Evolutionary conservation across 35 echinoderm and acorn worm species (phyloP), one percentile per base, ranked within the genome.

Genomic region (Patiria miniata): DNA sequence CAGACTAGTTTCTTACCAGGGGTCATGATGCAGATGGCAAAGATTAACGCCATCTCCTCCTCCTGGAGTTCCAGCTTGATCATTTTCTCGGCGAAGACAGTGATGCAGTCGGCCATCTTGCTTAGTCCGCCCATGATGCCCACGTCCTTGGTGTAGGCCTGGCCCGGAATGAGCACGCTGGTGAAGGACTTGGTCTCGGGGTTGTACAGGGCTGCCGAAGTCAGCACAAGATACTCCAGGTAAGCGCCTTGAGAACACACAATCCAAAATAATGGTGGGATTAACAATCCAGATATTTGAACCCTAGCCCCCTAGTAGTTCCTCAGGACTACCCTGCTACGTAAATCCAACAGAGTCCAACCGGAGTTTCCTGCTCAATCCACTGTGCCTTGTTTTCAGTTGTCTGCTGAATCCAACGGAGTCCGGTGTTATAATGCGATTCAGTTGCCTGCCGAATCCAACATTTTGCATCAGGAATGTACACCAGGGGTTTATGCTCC

Each of bases 141-240:
- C 28, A 86, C 86, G 10, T 85, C 78, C 0, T 58, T 16, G 8
- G 81, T 73, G 78, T 87, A 93, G 5, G 23, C 61, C 32, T 84
- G 82, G 2, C 79, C 83, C 0, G 93, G 93, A 28, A 54, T 79
- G 26, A 93, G 77, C 14, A 81, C 83, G 57, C 91, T 97, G 40
- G 65, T 28, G 44, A 97, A 97, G 10, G 79, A 5, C 18, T 79
- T 39, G 5, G 60, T 87, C 79, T 97, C 81, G 0, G 47, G 51
- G 77, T 93, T 81, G 51, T 90, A 93, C n/a, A 93, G 83, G 19
- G 68, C 59, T 39, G 82, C 77, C 1, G 83, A 84, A 16, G 87
- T 93, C 2, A 97, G 51, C 10, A 97, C 90, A 39, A 93, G 65
- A 22, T 87, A 93, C 73, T 97, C 95, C 16, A 97, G 37, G 77